These are phyloP conservation scores for Prorops nasuta DNA, from an alignment of 1,140 invertebrate species.

Conservation along the genomic window DNA sequence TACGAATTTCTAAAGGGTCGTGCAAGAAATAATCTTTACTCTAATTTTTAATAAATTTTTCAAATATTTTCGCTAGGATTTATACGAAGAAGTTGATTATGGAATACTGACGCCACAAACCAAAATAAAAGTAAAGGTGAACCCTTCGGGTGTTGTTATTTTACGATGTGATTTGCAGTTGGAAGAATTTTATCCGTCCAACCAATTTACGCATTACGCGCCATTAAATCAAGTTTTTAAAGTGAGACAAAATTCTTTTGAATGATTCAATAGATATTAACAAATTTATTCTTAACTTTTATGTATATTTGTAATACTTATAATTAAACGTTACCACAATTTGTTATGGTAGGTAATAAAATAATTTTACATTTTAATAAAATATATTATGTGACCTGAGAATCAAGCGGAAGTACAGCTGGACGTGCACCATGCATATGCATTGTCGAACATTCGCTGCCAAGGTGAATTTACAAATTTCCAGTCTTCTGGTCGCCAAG, in stretches of 20 bases:
- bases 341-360: slow-evolving; percentile 30
- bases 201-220: slow-evolving; percentile 61
- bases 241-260: slow-evolving; percentile 49
- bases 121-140: slow-evolving; percentile 89
- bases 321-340: slow-evolving; percentile 24
- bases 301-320: background rate
- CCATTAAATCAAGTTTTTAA: slow-evolving; percentile 63
- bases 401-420: no score
- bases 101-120: slow-evolving; percentile 80
- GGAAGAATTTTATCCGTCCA: slow-evolving; percentile 57
- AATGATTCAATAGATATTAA: slow-evolving; percentile 29
- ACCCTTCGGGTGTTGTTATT: slow-evolving; percentile 88
- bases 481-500: slow-evolving; percentile 65
- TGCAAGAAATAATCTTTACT: slow-evolving; percentile 18
- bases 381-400: no score
- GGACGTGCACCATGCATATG: slow-evolving; percentile 79
- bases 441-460: slow-evolving; percentile 90
- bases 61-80: slow-evolving; percentile 64
- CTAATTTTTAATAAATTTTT: slow-evolving; percentile 2
- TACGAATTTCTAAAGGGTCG: no score
- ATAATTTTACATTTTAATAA: slow-evolving; percentile 19
- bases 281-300: background rate
- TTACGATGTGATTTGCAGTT: slow-evolving; percentile 76
- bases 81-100: slow-evolving; percentile 84
- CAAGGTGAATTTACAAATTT: slow-evolving; percentile 74